A percentile compares a stretch with the other conserved stretches of the same genome.
Evolutionary conservation across 2,797 vertebrate genomes (phyloP).

Genomic region (Dermochelys coriacea): DNA sequence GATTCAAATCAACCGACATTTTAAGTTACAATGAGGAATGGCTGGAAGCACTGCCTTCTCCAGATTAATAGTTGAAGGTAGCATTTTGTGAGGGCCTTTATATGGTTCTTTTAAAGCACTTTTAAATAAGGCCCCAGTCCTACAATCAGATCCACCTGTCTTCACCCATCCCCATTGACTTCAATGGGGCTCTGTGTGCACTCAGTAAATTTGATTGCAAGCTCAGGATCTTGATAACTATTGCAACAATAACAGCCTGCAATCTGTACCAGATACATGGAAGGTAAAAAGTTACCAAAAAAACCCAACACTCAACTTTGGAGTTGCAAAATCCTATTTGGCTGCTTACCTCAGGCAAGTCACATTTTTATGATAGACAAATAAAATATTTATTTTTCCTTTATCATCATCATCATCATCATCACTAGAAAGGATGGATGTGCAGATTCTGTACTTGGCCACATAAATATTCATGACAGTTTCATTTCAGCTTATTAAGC

Average conservation of each 20-base stretch:
- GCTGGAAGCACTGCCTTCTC: not conserved
- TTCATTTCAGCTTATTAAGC: not conserved
- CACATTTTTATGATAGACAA: not conserved
- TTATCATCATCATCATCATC: not conserved
- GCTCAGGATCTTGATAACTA: not conserved
- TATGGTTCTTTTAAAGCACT: not conserved
- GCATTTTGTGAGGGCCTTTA: not conserved
- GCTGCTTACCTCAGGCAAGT: not conserved
- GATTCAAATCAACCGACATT: conserved; percentile 5
- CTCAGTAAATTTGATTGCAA: not conserved
- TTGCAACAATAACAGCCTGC: not conserved
- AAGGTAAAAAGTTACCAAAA: not conserved
- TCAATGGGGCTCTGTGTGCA: not conserved
- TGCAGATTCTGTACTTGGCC: not conserved
- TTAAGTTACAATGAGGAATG: conserved; percentile 23
- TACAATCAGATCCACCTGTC: rapidly evolving
- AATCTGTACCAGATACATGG: not conserved
- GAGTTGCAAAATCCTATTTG: not conserved
- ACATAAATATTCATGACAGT: not conserved
- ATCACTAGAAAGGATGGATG: not conserved
- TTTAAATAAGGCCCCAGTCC: not conserved
- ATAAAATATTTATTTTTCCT: not conserved
- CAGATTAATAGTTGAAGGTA: not conserved
- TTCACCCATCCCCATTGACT: not conserved
- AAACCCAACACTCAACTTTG: not conserved